These are phyloP conservation scores for Bubo blakistoni DNA, from an alignment of 2,113 vertebrate genomes.

Conservation along the genomic window DNA sequence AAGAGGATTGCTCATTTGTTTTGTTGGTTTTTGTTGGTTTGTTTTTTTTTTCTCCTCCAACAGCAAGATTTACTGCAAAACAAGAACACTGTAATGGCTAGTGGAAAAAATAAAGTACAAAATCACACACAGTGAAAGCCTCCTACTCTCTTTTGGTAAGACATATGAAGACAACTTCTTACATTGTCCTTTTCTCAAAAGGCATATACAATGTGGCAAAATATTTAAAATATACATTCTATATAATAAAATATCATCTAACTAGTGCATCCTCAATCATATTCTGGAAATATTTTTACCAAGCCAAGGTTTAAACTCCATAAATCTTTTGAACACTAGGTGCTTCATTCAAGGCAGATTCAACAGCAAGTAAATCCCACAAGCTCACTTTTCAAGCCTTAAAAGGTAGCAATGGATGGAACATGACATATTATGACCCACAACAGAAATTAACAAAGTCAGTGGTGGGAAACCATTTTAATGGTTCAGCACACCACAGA, in stretches of 20 bases:
- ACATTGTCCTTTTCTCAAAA: conserved; percentile 54
- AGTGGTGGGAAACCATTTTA: not conserved
- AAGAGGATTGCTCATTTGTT: not conserved
- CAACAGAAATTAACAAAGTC: not conserved
- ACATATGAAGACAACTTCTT: conserved; percentile 45
- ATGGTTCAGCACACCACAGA: not conserved
- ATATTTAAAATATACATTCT: conserved; percentile 61
- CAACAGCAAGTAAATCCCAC: conserved; percentile 37
- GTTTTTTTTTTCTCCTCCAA: not conserved
- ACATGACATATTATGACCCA: not conserved
- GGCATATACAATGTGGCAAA: conserved; percentile 60
- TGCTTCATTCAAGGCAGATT: conserved; percentile 46
- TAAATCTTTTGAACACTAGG: conserved; percentile 20
- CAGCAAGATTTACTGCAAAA: conserved; percentile 13
- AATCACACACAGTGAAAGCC: conserved; percentile 47
- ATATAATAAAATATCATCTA: conserved; percentile 60
- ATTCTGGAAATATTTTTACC: conserved; percentile 49
- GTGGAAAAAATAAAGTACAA: conserved; percentile 33
- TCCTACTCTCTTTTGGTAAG: conserved; percentile 38
- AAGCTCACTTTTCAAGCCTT: conserved; percentile 25
- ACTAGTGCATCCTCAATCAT: conserved; percentile 53
- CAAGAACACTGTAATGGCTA: conserved; percentile 38
- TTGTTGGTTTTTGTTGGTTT: not conserved
- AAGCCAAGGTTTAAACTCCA: conserved; percentile 40
- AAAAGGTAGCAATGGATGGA: conserved; percentile 8